Evolutionary conservation across 1,140 invertebrate genomes (phyloP).

Genomic region (Drosophila nannoptera): DNA sequence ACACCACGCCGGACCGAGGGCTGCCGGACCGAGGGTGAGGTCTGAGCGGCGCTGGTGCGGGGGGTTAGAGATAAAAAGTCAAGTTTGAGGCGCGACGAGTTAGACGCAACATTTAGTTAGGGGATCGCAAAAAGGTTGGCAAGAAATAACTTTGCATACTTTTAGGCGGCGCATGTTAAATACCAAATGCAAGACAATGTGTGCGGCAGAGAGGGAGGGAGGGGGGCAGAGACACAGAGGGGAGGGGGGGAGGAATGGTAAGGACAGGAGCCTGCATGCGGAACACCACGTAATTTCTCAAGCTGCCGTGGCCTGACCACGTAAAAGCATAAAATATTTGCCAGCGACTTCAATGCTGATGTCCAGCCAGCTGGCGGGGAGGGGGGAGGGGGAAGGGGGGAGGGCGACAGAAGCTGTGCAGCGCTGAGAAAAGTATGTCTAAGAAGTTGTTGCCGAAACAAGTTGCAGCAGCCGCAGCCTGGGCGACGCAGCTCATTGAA

Average conservation of each 20-base stretch:
- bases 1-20: neutral
- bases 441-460: slow-evolving; percentile 57
- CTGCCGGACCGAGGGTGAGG: neutral
- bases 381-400: neutral
- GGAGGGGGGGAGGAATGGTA: neutral
- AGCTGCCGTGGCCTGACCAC: slow-evolving; percentile 69
- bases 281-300: slow-evolving; percentile 73
- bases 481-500: slow-evolving; percentile 70
- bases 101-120: slow-evolving; percentile 52
- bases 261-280: too few relatives aligned
- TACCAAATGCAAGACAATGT: slow-evolving; percentile 62
- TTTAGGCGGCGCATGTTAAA: slow-evolving; percentile 72
- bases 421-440: slow-evolving; percentile 67
- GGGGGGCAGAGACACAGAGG: neutral
- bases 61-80: slow-evolving; percentile 63
- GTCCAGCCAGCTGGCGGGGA: slow-evolving; percentile 11
- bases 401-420: neutral
- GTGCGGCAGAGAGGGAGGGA: slow-evolving; percentile 13
- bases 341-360: slow-evolving; percentile 37
- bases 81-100: slow-evolving; percentile 57
- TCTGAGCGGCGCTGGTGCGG: neutral
- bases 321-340: slow-evolving; percentile 77
- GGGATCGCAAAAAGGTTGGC: slow-evolving; percentile 32
- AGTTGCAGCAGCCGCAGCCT: slow-evolving; percentile 59
- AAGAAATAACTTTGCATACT: slow-evolving; percentile 77